Conservation (phyloP, 1,140 invertebrate genomes). For the Procambarus clarkii region DNA sequence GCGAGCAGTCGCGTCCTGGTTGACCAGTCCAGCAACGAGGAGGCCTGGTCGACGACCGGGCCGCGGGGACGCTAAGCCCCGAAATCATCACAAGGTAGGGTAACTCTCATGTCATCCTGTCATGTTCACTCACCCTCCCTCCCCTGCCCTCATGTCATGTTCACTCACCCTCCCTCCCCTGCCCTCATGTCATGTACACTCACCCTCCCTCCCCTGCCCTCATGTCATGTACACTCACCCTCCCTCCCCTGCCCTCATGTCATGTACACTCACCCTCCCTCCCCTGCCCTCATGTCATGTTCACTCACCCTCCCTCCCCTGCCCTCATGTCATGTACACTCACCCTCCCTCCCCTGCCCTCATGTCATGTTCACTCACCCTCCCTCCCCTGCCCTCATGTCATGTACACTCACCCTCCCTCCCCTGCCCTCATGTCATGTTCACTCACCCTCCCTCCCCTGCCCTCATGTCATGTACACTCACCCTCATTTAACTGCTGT, state of each 20-base stretch:
- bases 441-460: background rate
- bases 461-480: background rate
- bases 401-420: background rate
- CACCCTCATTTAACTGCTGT: background rate
- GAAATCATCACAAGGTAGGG: too few species aligned
- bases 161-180: background rate
- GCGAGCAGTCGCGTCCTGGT: too few species aligned
- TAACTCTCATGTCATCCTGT: background rate
- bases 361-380: background rate
- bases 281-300: background rate
- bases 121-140: background rate
- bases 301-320: too few species aligned
- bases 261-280: background rate
- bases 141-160: background rate
- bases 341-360: background rate
- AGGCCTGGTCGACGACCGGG: too few species aligned
- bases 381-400: background rate
- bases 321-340: background rate
- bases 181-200: background rate
- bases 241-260: background rate
- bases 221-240: background rate
- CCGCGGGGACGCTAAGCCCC: too few species aligned
- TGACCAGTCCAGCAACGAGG: too few species aligned
- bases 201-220: background rate
- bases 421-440: background rate